Conservation (phyloP, 2,113 vertebrate species). For the Platysteira castanea region DNA sequence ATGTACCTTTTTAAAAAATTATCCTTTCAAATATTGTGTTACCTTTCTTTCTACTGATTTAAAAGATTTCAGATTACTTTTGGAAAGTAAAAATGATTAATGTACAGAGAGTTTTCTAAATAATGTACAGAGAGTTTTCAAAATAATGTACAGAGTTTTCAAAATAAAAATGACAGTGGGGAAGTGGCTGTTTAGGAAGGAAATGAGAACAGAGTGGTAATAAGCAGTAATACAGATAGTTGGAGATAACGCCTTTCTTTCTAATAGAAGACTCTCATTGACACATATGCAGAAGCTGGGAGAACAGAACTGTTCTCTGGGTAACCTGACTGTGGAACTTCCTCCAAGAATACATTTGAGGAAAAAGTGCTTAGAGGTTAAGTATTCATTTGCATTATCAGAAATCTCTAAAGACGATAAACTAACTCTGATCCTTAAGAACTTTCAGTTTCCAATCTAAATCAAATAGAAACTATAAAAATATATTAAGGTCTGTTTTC, state of each 20-base stretch:
- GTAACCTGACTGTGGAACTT: not conserved
- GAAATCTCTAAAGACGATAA: not conserved
- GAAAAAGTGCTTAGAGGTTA: not conserved
- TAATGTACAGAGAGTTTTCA: not conserved
- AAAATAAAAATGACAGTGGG: not conserved
- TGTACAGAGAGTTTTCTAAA: not conserved
- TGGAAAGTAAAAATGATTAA: not conserved
- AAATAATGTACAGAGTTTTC: not conserved
- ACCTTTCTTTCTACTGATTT: not conserved
- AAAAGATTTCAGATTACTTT: not conserved
- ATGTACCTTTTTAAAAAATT: not conserved
- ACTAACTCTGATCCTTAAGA: not conserved
- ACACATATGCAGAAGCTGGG: not conserved
- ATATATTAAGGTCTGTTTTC: not conserved
- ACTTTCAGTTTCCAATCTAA: not conserved
- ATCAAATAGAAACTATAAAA: not conserved
- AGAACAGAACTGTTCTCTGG: not conserved
- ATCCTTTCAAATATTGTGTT: not conserved
- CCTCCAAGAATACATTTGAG: not conserved
- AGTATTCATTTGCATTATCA: not conserved
- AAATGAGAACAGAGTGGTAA: not conserved
- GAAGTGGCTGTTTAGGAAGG: not conserved
- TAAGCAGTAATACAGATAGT: not conserved
- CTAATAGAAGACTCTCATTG: not conserved
- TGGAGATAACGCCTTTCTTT: not conserved